These are phyloP conservation scores for Cacatua alba DNA, from an alignment of 2,113 vertebrate species.

Conservation along the genomic window DNA sequence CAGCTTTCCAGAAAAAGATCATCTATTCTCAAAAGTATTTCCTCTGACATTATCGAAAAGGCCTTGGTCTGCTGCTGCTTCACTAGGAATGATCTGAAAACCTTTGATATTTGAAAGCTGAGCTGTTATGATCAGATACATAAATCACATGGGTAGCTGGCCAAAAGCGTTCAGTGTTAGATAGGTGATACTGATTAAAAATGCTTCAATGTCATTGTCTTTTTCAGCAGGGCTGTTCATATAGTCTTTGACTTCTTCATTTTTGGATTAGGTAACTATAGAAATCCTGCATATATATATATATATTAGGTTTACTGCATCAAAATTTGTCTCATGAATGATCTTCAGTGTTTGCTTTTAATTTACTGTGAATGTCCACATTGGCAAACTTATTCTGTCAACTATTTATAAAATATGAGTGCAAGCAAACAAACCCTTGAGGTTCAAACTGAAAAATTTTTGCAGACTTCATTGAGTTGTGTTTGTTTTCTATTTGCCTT, in stretches of 20 bases:
- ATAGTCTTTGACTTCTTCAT: not conserved
- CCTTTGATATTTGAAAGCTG: slow-evolving; percentile 6
- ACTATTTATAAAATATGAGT: slow-evolving; percentile 16
- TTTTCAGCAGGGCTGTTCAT: not conserved
- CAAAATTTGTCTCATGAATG: not conserved
- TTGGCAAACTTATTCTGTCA: not conserved
- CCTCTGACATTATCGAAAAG: not conserved
- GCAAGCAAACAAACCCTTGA: not conserved
- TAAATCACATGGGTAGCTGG: not conserved
- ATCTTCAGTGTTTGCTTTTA: not conserved
- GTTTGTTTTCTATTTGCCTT: slow-evolving; percentile 3
- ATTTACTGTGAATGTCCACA: not conserved
- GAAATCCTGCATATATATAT: not conserved
- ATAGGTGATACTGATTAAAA: not conserved
- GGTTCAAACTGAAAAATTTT: not conserved
- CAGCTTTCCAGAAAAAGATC: not conserved
- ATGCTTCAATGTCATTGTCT: not conserved
- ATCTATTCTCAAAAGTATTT: not conserved
- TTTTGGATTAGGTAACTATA: not conserved
- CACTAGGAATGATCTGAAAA: not conserved
- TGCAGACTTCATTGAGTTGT: not conserved
- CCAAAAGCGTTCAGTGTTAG: not conserved
- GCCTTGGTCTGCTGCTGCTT: not conserved
- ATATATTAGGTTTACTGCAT: rapidly evolving
- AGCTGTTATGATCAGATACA: not conserved